Conservation (phyloP, 30 jellyfish, hydroid and myxozoan species). For the Chrysaora quinquecirrha region DNA sequence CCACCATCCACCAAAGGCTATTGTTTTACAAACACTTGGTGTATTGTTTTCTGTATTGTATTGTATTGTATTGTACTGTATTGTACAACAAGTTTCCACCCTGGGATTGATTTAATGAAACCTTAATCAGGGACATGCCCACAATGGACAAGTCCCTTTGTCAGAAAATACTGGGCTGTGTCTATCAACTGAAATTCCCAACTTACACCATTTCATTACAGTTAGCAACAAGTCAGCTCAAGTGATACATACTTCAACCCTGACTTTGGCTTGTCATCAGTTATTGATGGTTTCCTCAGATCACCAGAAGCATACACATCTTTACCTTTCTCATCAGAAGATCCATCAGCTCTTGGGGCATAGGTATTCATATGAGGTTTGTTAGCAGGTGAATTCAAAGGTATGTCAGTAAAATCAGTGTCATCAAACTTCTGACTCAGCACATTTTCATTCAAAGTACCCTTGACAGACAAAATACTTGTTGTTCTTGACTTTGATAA, state of each 20-base stretch:
- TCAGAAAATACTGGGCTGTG: too few relatives aligned
- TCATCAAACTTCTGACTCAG: constrained; percentile 38
- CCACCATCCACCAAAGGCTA: too few relatives aligned
- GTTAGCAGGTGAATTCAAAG: constrained; percentile 66
- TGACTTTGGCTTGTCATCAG: constrained; percentile 81
- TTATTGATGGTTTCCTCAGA: constrained; percentile 71
- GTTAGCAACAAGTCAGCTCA: too few relatives aligned
- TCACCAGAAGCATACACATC: constrained; percentile 45
- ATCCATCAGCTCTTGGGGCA: constrained; percentile 61
- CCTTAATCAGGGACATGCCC: too few relatives aligned
- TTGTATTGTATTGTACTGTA: too few relatives aligned
- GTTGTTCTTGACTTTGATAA: constrained; percentile 41
- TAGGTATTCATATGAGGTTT: constrained; percentile 68
- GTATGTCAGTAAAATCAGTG: constrained; percentile 80
- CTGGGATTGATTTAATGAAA: too few relatives aligned
- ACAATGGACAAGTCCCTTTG: too few relatives aligned
- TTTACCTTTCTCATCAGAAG: background rate
- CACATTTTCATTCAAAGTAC: background rate
- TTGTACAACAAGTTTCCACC: too few relatives aligned
- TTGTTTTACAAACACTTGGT: too few relatives aligned
- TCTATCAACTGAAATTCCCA: too few relatives aligned
- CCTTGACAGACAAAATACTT: background rate
- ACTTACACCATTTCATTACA: too few relatives aligned
- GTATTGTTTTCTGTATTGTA: too few relatives aligned
- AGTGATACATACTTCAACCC: constrained; percentile 54